Conservation (phyloP, 35 echinoderm and acorn worm species). For the Eucidaris tribuloides region DNA sequence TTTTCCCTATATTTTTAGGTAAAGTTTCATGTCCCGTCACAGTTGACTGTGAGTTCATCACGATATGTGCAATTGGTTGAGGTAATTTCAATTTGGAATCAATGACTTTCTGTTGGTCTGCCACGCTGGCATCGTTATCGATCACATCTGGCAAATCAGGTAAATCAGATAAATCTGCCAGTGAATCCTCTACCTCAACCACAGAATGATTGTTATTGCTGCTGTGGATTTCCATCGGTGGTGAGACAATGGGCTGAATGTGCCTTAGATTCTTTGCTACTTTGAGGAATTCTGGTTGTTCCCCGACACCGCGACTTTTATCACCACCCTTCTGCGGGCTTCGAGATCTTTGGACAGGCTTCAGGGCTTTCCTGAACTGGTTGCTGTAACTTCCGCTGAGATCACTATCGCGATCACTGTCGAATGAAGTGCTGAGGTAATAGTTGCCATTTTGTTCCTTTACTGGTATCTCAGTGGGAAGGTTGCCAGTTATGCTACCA, state of each 20-base stretch:
- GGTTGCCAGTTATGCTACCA: slow-evolving; percentile 9
- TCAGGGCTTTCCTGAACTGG: not conserved
- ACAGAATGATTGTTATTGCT: slow-evolving; percentile 38
- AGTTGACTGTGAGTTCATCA: not conserved
- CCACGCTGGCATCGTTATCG: not conserved
- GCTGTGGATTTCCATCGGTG: not conserved
- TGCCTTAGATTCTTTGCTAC: slow-evolving; percentile 51
- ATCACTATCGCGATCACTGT: not conserved
- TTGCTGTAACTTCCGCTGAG: slow-evolving; percentile 3
- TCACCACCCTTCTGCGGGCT: not conserved
- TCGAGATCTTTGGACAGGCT: slow-evolving; percentile 1
- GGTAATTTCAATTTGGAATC: slow-evolving; percentile 17
- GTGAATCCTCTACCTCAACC: not conserved
- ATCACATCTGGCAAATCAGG: slow-evolving; percentile 8
- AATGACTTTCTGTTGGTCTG: slow-evolving; percentile 10
- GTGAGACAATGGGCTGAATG: not conserved
- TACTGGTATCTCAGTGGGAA: not conserved
- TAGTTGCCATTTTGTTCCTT: not conserved
- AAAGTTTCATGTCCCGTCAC: slow-evolving; percentile 18
- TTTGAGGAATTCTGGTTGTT: slow-evolving; percentile 37
- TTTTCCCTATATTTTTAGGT: slow-evolving; percentile 20
- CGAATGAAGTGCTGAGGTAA: not conserved
- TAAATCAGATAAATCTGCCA: not conserved
- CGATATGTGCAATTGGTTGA: not conserved
- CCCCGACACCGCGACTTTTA: not conserved